Base-by-base conservation (phyloP, 2,888 invertebrate genomes). In the Plagodis dolabraria region DNA sequence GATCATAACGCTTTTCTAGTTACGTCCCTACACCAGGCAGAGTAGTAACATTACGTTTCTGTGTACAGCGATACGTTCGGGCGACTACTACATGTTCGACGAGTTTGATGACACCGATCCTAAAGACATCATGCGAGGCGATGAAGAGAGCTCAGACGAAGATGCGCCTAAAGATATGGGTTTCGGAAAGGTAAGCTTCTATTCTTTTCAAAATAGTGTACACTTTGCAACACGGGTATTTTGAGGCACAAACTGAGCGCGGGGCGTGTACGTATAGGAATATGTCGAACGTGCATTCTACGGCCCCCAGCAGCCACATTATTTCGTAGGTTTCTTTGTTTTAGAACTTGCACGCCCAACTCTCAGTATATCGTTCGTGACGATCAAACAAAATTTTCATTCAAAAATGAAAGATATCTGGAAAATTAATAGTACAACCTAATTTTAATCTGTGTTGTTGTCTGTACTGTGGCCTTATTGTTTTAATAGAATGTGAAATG, bases 11-110 rank as follows among this genome's bases (percentile, higher is more conserved):
- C 40, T 63, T 63, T 60, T 60, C 71, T 72, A 67, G 62, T 71
- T 68, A 67, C 71, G 60, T 65, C 64, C 53, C 47, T 11, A 47
- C 40, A 22, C 0, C 8, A n/a, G 33, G 12, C 33, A 33, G 48
- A 22, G 48, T 7, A 44, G 11, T 59, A 56, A 64, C 50, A 40
- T 44, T 7, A 49, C 38, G 50, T 69, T 64, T 60, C 73, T 66
- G 46, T 74, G 71, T 87, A 83, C 93, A 99, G 99, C 99, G 53
- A 96, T 99, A 60, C 96, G 99, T 53, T 99, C 99, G 62, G 99
- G 99, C 12, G 99, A 99, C 91, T 99, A 99, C 92, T 99, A 99
- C 92, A 98, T 99, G 98, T 99, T 99, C 92, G 99, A 99, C 79
- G 98, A 99, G 71, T 94, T 97, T 79, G 96, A 96, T 75, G 96